Evolutionary conservation across 2,113 vertebrate genomes (phyloP).

Genomic region (Malurus melanocephalus): DNA sequence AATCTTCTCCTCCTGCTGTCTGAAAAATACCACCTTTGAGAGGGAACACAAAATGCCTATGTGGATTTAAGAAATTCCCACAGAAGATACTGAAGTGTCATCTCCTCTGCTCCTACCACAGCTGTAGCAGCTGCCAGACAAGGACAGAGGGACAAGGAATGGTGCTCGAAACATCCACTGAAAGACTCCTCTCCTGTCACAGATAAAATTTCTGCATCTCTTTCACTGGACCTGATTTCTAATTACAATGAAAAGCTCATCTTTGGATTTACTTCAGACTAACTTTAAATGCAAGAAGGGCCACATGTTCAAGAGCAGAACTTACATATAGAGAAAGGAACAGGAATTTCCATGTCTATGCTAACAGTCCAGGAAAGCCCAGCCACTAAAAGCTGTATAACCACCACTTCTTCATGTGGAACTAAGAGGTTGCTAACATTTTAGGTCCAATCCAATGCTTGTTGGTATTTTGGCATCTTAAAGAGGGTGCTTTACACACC

Average conservation of each 20-base stretch:
- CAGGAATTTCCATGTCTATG: not conserved
- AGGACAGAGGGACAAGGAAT: not conserved
- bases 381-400: not conserved
- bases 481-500: not conserved
- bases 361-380: not conserved
- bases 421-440: not conserved
- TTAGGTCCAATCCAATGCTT: not conserved
- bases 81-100: not conserved
- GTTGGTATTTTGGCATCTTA: not conserved
- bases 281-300: conserved; percentile 1
- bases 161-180: not conserved
- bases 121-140: not conserved
- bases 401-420: not conserved
- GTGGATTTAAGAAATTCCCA: not conserved
- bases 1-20: not conserved
- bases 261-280: not conserved
- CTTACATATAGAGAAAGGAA: not conserved
- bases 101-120: not conserved
- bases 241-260: not conserved
- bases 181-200: not conserved
- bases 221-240: not conserved
- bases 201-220: not conserved
- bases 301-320: not conserved
- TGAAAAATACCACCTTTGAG: not conserved
- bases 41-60: not conserved